Evolutionary conservation across 2,888 invertebrate genomes (phyloP).

Genomic region (Drosophila longiperda): DNA sequence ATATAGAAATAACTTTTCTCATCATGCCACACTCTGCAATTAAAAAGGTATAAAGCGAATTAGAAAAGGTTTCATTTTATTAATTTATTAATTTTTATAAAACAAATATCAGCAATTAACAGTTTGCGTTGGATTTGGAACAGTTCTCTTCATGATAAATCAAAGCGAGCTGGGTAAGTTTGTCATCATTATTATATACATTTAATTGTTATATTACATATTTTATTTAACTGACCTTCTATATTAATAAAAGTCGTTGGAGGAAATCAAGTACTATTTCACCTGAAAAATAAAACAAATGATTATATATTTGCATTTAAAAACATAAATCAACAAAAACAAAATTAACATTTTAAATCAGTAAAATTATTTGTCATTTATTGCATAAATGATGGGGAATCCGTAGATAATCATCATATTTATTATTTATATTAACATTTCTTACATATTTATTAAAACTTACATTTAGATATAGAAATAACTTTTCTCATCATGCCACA

Average conservation of each 20-base stretch:
- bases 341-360: not conserved
- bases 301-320: not conserved
- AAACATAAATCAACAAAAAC: not conserved
- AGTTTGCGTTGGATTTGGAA: slow-evolving; percentile 54
- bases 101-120: slow-evolving; percentile 3
- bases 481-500: not conserved
- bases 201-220: not conserved
- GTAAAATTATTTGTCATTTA: slow-evolving; percentile 8
- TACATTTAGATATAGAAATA: not conserved
- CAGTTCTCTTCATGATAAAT: slow-evolving; percentile 71
- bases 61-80: not conserved
- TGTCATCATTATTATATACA: slow-evolving; percentile 7
- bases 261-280: too few relatives aligned
- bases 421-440: not conserved
- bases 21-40: not conserved
- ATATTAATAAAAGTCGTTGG: too few relatives aligned
- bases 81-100: not conserved
- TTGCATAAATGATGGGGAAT: slow-evolving; percentile 11
- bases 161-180: slow-evolving; percentile 74
- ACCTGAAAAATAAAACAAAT: too few relatives aligned
- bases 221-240: too few relatives aligned
- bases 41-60: not conserved
- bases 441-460: not conserved
- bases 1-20: not conserved
- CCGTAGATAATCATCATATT: slow-evolving; percentile 7